These are phyloP conservation scores for Lacerta viridis DNA, from an alignment of 2,797 vertebrate genomes.

Conservation along the genomic window DNA sequence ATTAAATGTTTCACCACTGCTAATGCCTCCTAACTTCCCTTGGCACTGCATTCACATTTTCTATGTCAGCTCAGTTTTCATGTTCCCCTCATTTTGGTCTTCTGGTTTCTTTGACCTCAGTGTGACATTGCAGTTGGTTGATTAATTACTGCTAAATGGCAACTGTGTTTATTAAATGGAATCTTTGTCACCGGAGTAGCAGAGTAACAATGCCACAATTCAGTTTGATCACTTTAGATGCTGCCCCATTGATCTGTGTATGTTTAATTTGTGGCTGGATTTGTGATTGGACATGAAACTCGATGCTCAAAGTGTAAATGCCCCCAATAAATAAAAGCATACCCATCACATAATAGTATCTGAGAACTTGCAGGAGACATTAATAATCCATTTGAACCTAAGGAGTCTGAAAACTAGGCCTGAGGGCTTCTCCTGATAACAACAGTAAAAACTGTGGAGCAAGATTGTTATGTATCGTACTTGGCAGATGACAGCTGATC, in stretches of 20 bases:
- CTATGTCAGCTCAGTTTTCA: constrained; percentile 77
- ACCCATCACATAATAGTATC: constrained; percentile 83
- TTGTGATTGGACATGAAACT: constrained; percentile 76
- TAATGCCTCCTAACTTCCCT: constrained; percentile 74
- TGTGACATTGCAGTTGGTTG: constrained; percentile 83
- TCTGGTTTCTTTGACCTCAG: constrained; percentile 83
- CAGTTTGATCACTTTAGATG: constrained; percentile 85
- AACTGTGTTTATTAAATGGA: constrained; percentile 80
- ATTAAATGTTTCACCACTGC: constrained; percentile 75
- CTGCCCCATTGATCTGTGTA: constrained; percentile 81
- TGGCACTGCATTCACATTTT: constrained; percentile 66
- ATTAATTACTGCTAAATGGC: constrained; percentile 83
- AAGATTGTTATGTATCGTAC: constrained; percentile 78
- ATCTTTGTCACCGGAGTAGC: constrained; percentile 79
- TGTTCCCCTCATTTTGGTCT: constrained; percentile 76
- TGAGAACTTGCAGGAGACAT: constrained; percentile 81
- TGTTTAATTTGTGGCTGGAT: constrained; percentile 82
- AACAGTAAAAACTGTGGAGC: constrained; percentile 78
- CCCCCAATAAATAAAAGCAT: constrained; percentile 79
- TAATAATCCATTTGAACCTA: constrained; percentile 76
- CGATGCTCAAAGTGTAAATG: constrained; percentile 76
- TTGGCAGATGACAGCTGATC: constrained; percentile 77
- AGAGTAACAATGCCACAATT: constrained; percentile 82
- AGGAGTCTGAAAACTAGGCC: constrained; percentile 78
- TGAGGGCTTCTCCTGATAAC: constrained; percentile 70